Evolutionary conservation across 1,140 invertebrate genomes (phyloP).

Genomic region (Brachionus koreanus): DNA sequence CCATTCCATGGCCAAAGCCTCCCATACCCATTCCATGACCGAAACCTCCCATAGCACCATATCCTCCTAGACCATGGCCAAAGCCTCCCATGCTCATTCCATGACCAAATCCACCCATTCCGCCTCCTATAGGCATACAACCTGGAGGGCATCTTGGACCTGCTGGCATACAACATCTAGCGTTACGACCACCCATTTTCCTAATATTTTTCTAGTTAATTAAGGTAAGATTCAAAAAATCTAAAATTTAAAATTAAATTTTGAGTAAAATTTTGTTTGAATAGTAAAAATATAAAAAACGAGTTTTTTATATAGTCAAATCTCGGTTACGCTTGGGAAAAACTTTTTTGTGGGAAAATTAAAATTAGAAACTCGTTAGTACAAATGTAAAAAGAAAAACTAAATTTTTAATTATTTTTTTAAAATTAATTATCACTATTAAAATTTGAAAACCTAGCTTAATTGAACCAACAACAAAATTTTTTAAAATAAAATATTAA

Average conservation of each 20-base stretch:
- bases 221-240: neutral
- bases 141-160: constrained; percentile 1
- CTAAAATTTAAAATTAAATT: constrained; percentile 17
- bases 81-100: neutral
- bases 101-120: neutral
- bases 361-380: neutral
- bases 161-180: neutral
- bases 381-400: neutral
- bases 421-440: neutral
- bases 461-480: neutral
- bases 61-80: neutral
- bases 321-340: constrained; percentile 25
- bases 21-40: neutral
- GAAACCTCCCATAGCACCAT: neutral
- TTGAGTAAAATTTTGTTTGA: neutral
- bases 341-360: neutral
- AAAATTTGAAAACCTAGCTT: neutral
- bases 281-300: neutral
- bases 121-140: constrained; percentile 8
- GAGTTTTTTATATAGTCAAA: neutral
- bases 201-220: neutral
- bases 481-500: neutral
- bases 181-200: constrained; percentile 27
- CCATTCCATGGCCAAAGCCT: neutral
- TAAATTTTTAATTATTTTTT: constrained; percentile 2